phyloP scores from a whole-genome alignment of 2,113 vertebrate species.

The Alethe diademata region DNA sequence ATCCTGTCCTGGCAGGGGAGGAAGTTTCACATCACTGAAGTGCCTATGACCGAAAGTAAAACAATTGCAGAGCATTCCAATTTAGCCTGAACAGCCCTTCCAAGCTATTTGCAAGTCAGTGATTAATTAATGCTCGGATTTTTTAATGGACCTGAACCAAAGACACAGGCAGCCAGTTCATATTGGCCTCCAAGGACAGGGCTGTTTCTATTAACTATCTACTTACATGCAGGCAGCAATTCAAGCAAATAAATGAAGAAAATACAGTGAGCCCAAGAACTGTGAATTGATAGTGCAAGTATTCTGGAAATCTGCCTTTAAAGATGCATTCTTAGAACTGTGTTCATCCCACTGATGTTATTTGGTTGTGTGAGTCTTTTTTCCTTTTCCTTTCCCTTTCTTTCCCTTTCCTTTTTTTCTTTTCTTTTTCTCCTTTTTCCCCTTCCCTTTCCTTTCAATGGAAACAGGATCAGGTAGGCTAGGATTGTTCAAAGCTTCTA shows the following conservation, averaged over 20 bases:
- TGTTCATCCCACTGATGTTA: not conserved
- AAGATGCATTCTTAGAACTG: not conserved
- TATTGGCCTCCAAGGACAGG: constrained; percentile 44
- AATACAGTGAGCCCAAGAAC: not conserved
- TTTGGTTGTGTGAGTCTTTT: not conserved
- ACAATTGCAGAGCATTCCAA: not conserved
- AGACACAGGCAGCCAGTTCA: constrained; percentile 28
- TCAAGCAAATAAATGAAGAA: constrained; percentile 31
- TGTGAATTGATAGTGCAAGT: not conserved
- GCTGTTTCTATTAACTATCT: not conserved
- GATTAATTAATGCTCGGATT: constrained; percentile 48
- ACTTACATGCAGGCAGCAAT: not conserved
- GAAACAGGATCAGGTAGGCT: not conserved
- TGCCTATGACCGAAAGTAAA: constrained; percentile 8
- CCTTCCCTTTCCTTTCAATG: not conserved
- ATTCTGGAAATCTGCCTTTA: not conserved
- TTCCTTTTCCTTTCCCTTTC: not conserved
- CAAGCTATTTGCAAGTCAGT: constrained; percentile 46
- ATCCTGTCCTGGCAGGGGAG: not conserved
- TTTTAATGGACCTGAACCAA: constrained; percentile 58
- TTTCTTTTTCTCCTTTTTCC: not conserved
- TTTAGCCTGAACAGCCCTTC: constrained; percentile 14
- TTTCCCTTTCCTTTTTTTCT: not conserved
- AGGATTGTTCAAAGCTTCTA: not conserved
- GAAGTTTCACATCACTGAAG: not conserved